These are phyloP conservation scores for Ophion obscuratus DNA, from an alignment of 2,888 invertebrate species.

Conservation along the genomic window DNA sequence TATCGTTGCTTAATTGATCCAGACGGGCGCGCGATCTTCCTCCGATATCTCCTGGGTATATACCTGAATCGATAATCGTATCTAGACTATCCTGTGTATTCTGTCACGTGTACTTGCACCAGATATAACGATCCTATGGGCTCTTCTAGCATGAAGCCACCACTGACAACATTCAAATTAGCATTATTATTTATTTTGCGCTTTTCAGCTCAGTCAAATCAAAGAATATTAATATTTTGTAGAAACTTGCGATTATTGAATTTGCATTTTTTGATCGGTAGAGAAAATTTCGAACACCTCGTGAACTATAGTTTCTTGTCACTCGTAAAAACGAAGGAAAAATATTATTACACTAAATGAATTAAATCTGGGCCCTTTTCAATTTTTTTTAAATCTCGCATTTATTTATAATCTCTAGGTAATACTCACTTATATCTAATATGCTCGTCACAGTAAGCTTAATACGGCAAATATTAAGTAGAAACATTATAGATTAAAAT, in stretches of 20 bases:
- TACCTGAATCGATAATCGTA: constrained; percentile 47
- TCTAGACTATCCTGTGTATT: constrained; percentile 22
- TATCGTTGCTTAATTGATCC: constrained; percentile 66
- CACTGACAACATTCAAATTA: not conserved
- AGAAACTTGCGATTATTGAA: not conserved
- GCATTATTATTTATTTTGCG: too few species aligned
- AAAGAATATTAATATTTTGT: too few species aligned
- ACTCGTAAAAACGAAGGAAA: not conserved
- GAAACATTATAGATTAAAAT: too few species aligned
- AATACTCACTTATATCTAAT: too few species aligned
- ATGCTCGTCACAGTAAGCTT: too few species aligned
- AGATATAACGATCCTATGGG: constrained; percentile 12
- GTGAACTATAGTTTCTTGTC: not conserved
- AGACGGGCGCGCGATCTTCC: constrained; percentile 52
- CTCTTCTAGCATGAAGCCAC: not conserved
- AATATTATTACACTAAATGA: not conserved
- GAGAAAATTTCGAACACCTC: not conserved
- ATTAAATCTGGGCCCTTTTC: too few species aligned
- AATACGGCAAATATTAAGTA: too few species aligned
- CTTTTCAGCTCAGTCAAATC: too few species aligned
- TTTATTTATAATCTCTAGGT: too few species aligned
- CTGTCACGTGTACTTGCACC: constrained; percentile 16
- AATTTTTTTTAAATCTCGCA: too few species aligned
- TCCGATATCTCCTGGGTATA: constrained; percentile 50
- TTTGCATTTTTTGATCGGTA: not conserved